Base-by-base conservation (phyloP, 2,797 vertebrate species). In the Hemibagrus guttatus region DNA sequence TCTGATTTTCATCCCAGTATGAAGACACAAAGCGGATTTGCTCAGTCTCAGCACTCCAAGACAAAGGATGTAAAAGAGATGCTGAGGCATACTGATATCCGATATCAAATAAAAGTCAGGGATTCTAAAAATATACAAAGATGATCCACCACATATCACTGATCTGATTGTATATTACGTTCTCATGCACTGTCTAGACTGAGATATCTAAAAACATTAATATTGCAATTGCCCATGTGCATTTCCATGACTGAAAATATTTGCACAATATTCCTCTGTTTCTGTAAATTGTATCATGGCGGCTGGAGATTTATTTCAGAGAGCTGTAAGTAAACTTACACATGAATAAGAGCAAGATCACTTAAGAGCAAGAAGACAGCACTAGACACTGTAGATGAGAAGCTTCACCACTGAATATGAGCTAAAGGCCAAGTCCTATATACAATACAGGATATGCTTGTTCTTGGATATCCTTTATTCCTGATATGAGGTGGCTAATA, bases 251-350 rank as follows among this genome's bases (percentile, higher is more conserved):
- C 5, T 66, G 16, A 49, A 64, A 68, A 82, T 8, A 71, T 84
- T 8, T 81, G n/a, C 49, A 42, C 75, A 42, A 74, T 66, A 86
- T 78, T 83, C 26, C 80, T 81, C 49, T 26, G 58, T 6, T 71
- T 74, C 76, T 83, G 78, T 82, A 82, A 90, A 72, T 71, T 88
- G 82, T 83, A 84, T 56, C 81, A 82, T 63, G 78, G 58, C 72
- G 46, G 54, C 68, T 69, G 46, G 81, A 88, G 68, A 82, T n/a
- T 42, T 7, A 83, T 83, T 35, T 69, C 46, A 84, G 63, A 68
- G 39, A 83, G 78, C 64, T 21, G 88, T 86, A 75, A 86, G 87
- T 88, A 89, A 88, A 87, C 81, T 63, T 72, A 84, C 83, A 81
- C 12, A 81, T 14, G 31, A 63, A 78, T 64, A 78, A 78, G 49